Percentiles rank a stretch among this genome's conserved stretches.
These are phyloP conservation scores for Chloromyia formosa DNA, from an alignment of 2,888 invertebrate genomes.

Conservation along the genomic window DNA sequence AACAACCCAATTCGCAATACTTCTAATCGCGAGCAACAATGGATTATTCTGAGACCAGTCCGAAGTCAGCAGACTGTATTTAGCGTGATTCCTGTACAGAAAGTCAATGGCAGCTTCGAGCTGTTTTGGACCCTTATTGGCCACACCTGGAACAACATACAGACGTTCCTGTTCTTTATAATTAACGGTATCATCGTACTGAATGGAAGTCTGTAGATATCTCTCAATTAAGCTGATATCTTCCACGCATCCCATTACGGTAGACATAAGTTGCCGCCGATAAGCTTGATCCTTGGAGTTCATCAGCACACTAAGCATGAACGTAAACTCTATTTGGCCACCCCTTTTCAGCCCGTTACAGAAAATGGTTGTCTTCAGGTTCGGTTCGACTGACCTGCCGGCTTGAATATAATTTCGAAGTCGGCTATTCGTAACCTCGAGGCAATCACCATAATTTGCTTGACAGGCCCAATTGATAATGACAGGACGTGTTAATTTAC, in stretches of 20 bases:
- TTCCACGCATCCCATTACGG: constrained; percentile 72
- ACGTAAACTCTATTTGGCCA: constrained; percentile 69
- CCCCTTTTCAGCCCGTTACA: constrained; percentile 61
- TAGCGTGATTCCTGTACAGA: constrained; percentile 61
- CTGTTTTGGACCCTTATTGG: constrained; percentile 63
- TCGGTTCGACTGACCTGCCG: constrained; percentile 55
- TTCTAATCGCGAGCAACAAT: constrained; percentile 2
- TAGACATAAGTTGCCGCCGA: constrained; percentile 69
- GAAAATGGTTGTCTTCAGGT: constrained; percentile 58
- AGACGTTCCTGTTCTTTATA: constrained; percentile 56
- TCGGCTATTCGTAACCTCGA: constrained; percentile 50
- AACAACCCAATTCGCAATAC: constrained; percentile 23
- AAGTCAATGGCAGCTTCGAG: constrained; percentile 65
- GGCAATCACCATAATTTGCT: constrained; percentile 32
- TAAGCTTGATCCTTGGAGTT: constrained; percentile 66
- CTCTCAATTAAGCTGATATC: constrained; percentile 66
- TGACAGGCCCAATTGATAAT: constrained; percentile 46
- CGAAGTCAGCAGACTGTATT: constrained; percentile 51
- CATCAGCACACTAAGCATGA: constrained; percentile 68
- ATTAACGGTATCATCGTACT: constrained; percentile 49
- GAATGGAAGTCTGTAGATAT: constrained; percentile 63
- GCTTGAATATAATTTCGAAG: constrained; percentile 48
- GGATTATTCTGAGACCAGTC: constrained; percentile 3
- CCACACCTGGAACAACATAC: constrained; percentile 56
- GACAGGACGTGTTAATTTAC: constrained; percentile 34